Evolutionary conservation across 2,888 invertebrate species (phyloP).

Genomic region (Hydropsyche betteni): DNA sequence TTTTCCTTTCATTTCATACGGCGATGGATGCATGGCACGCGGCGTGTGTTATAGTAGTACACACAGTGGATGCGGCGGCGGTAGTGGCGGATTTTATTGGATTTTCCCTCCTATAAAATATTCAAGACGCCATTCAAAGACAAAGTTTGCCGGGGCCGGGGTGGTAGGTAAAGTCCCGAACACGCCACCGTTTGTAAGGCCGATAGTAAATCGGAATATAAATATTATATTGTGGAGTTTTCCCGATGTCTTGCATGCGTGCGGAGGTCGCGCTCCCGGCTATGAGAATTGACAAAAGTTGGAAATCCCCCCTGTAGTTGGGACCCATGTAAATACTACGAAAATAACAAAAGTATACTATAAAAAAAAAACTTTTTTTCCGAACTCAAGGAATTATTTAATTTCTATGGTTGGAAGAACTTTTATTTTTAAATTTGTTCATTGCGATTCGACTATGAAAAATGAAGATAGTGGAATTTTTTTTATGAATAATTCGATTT

Average conservation of each 20-base stretch:
- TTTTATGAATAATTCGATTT: no score
- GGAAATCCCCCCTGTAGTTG: neutral
- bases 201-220: conserved; percentile 38
- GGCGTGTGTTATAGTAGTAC: neutral
- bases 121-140: conserved; percentile 46
- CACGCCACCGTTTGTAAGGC: conserved; percentile 37
- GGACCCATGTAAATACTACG: neutral
- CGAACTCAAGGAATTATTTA: no score
- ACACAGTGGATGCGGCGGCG: conserved; percentile 12
- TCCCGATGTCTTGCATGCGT: conserved; percentile 3
- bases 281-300: conserved; percentile 8
- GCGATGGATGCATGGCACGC: no score
- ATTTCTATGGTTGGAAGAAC: no score
- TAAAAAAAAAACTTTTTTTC: no score
- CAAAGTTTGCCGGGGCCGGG: conserved; percentile 34
- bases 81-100: conserved; percentile 42
- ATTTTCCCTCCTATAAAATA: conserved; percentile 42
- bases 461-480: no score
- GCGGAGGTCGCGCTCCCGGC: neutral
- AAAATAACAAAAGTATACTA: no score
- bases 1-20: no score
- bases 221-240: conserved; percentile 36
- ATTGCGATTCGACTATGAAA: no score
- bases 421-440: no score
- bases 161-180: conserved; percentile 27